Conservation (phyloP, 1,140 invertebrate species). For the Drosophila auraria region DNA sequence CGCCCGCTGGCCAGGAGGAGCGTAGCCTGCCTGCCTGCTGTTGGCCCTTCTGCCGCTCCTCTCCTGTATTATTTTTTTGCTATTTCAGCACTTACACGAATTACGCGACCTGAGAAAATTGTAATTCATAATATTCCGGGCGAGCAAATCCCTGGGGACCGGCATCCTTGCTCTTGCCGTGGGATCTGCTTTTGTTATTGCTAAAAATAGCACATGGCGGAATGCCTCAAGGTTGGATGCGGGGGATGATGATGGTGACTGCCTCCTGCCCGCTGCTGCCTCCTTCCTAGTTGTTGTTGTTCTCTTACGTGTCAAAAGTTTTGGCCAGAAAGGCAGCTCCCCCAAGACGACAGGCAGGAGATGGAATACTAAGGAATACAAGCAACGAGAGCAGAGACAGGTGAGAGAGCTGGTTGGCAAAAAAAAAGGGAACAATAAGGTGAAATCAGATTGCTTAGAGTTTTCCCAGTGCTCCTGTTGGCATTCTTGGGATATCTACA, state of each 20-base stretch:
- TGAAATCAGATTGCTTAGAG: constrained; percentile 5
- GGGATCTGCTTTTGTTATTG: constrained; percentile 38
- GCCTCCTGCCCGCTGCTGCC: not conserved
- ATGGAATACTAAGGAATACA: constrained; percentile 19
- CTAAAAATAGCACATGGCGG: constrained; percentile 41
- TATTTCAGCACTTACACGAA: constrained; percentile 65
- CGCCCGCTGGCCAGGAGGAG: constrained; percentile 42
- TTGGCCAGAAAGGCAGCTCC: constrained; percentile 34
- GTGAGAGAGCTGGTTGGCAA: constrained; percentile 4
- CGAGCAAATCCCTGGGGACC: constrained; percentile 42
- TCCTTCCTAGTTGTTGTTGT: not conserved
- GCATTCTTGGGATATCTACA: not conserved
- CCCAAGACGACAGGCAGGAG: constrained; percentile 21
- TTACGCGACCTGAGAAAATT: constrained; percentile 71
- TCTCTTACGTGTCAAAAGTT: constrained; percentile 47
- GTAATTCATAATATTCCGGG: constrained; percentile 76
- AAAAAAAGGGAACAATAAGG: constrained; percentile 9
- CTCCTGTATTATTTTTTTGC: constrained; percentile 19
- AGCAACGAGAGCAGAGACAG: constrained; percentile 19
- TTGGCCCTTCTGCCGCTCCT: not conserved
- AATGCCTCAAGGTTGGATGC: constrained; percentile 40
- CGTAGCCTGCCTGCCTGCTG: not conserved
- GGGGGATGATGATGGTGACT: not conserved
- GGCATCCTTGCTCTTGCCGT: constrained; percentile 26
- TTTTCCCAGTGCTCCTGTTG: constrained; percentile 5